Evolutionary conservation across 2,888 invertebrate species (phyloP), one percentile per base, ranked within the genome.

Genomic region (Scrobipalpa costella): DNA sequence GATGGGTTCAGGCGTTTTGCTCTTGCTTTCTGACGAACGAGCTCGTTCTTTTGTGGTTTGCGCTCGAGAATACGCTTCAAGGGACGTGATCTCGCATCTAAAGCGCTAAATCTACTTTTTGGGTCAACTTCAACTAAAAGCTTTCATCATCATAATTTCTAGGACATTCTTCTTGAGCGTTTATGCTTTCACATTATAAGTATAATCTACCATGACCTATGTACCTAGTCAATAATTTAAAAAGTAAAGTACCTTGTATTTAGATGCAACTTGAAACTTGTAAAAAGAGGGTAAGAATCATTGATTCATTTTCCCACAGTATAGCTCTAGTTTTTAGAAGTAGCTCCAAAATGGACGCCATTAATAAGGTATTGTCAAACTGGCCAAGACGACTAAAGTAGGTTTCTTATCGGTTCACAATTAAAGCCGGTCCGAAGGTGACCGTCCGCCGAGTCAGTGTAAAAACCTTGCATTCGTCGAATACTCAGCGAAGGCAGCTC

Each of bases 351-450:
- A 77, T 78, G 77, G 74, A 78, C 75, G 71, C 71, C 77, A 67
- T 73, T 77, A 78, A 81, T 79, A 80, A 83, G 81, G 80, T 81
- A 86, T 85, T 81, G 83, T 82, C 76, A 81, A 75, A 73, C 71
- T 73, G 63, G 73, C 74, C 73, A 74, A 75, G 73, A 73, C 77
- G 75, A 75, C 76, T 77, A 76, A 78, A 81, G 78, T 81, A 79
- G 76, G 79, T 81, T 90, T 90, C 84, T 88, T 87, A 86, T 86
- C 81, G 85, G 82, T 83, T 83, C 79, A 86, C 83, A 88, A 90
- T 90, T 89, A 88, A 86, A 85, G 83, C 63, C 78, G 77, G 77
- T 75, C 75, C 85, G 84, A 90, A 91, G 90, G 90, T 91, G 90
- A 90, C 91, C 90, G 85, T 73, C 84, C 84, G 83, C 81, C 78